Evolutionary conservation across 2,113 vertebrate genomes (phyloP).

Genomic region (Cheilinus undulatus): DNA sequence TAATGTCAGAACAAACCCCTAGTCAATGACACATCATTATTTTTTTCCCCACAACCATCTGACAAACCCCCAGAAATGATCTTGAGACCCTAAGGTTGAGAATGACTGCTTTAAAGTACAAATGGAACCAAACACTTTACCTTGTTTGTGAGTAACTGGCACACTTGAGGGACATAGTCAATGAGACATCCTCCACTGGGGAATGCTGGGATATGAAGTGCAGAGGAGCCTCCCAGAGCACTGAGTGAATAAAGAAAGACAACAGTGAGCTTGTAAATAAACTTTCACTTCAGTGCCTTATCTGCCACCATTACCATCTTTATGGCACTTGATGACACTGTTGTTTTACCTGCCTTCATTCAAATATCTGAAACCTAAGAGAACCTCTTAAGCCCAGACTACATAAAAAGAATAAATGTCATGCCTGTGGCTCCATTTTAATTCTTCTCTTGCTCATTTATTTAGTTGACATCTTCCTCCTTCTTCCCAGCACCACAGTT

Average conservation of each 20-base stretch:
- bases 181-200: slow-evolving; percentile 97
- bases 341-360: slow-evolving; percentile 1
- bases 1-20: too few species aligned
- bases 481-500: slow-evolving; percentile 61
- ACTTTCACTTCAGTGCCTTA: background rate
- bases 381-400: background rate
- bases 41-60: too few species aligned
- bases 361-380: background rate
- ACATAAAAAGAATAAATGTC: slow-evolving; percentile 25
- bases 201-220: slow-evolving; percentile 97
- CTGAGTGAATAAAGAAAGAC: slow-evolving; percentile 78
- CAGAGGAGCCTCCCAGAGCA: slow-evolving; percentile 95
- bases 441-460: slow-evolving; percentile 48
- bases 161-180: slow-evolving; percentile 98
- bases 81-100: too few species aligned
- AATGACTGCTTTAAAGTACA: too few species aligned
- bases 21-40: too few species aligned
- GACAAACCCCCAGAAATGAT: too few species aligned
- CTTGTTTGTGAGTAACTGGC: slow-evolving; percentile 98
- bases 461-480: slow-evolving; percentile 56
- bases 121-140: slow-evolving; percentile 76
- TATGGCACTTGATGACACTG: too few species aligned
- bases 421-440: slow-evolving; percentile 38
- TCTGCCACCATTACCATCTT: too few species aligned
- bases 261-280: slow-evolving; percentile 2